Base-by-base conservation (phyloP, 2,888 invertebrate genomes). In the Amphipoea oculea region DNA sequence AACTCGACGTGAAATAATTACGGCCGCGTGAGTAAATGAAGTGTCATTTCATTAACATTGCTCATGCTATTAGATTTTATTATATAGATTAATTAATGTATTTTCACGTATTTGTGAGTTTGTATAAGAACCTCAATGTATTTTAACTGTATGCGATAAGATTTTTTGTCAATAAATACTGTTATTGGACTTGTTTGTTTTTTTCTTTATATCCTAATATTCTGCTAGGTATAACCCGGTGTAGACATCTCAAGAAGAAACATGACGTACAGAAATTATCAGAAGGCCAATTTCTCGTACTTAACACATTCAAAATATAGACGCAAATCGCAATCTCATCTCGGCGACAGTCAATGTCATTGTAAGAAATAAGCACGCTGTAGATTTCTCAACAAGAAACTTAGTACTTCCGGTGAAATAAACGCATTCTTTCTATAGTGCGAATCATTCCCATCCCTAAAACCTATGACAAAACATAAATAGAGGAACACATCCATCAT, bases 91-190 rank as follows among this genome's bases (percentile, higher is more conserved):
- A 65, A 45, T 65, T 77, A 65, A 74, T 81, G 75, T 85, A 76
- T 78, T 76, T 79, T 86, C 70, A 73, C 48, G 68, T 74, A 72
- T 76, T 76, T 74, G 69, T 78, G 65, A 81, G 60, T 67, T 75
- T 66, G 42, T 76, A 29, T 72, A 73, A 48, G 74, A 85, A 79
- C 79, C 67, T 68, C 63, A 45, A 86, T 81, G 86, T 79, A 81
- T 79, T 73, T 78, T 67, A 83, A 73, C 54, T 73, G 51, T 76
- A 60, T 79, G 73, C 3, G 20, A 63, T 76, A 78, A 78, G 62
- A 75, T 57, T 80, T 85, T 78, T 3, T 68, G 72, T 86, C 70
- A 84, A 76, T 84, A 84, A 86, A 57, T 20, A 54, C 40, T 51
- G 23, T 57, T 57, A 77, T 45, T 77, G 48, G 71, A 67, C 20